Base-by-base conservation (phyloP, 2,113 vertebrate genomes). In the Sinocyclocheilus anshuiensis region DNA sequence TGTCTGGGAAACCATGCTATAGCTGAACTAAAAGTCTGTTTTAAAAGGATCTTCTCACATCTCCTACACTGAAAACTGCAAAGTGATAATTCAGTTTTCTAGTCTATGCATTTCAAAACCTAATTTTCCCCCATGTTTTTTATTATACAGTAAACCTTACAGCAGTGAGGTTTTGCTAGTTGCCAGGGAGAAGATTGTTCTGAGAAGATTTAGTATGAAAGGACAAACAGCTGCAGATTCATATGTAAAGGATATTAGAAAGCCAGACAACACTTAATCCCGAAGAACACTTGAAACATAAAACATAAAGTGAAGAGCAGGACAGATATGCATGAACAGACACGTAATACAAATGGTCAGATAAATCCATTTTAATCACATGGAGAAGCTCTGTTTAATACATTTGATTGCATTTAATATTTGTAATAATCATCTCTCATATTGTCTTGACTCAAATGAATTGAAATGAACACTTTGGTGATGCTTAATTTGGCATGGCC, bases 181-280 rank as follows among this genome's bases (percentile, higher is more conserved):
- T 84, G 77, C 77, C 12, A 39, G 10, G 69, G 55, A 53, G 20
- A 57, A 53, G 4, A 53, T 55, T 45, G 20, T 42, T 61, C 63
- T 26, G 71, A 36, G 33, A 36, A 36, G 26, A 74, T 33, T 63
- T 20, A 29, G 29, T 29, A 29, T 67, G 67, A 42, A 1, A 42
- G 42, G 29, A 7, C 42, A 75, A n/a, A 84, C 67, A 55, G 26
- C 72, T 84, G 82, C 77, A 67, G 42, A 75, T 59, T 84, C 48
- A 75, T 76, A 72, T 81, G 77, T 80, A 81, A 55, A 85, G 20
- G 59, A 42, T n/a, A 20, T 33, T 22, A 29, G 29, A 29, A 29
- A 29, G 29, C 29, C 29, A 29, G 29, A 29, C 29, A 29, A 29
- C 29, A 29, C 29, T 29, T 29, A 16, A 8, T 22, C 12, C 10